Conservation (phyloP, 2,888 invertebrate genomes). For the Erebia aethiops region DNA sequence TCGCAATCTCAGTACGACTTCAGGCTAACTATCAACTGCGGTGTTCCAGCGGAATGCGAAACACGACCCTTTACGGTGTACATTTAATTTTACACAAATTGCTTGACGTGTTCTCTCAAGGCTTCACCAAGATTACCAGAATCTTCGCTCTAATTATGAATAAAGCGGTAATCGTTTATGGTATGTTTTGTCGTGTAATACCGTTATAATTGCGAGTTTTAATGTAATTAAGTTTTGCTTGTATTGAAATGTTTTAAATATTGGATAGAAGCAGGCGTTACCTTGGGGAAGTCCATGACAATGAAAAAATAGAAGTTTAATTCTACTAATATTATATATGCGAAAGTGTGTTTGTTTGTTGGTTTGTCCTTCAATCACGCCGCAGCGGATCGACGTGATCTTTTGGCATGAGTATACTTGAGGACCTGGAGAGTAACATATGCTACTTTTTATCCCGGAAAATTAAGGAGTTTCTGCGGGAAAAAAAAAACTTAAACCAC, state of each 20-base stretch:
- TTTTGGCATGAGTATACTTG: no score
- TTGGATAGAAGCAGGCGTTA: no score
- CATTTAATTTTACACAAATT: conserved; percentile 49
- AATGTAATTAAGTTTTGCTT: conserved; percentile 40
- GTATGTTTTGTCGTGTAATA: conserved; percentile 26
- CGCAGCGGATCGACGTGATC: no score
- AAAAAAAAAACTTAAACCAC: no score
- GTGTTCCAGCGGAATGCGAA: conserved; percentile 40
- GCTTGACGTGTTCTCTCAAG: conserved; percentile 43
- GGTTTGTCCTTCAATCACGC: no score
- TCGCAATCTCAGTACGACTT: background rate
- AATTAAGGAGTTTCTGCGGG: no score
- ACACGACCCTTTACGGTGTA: conserved; percentile 42
- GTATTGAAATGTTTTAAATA: conserved; percentile 11
- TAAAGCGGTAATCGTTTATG: conserved; percentile 36
- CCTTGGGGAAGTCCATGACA: no score
- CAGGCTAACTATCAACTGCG: conserved; percentile 21
- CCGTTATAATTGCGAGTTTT: conserved; percentile 23
- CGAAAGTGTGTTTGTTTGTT: no score
- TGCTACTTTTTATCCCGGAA: no score
- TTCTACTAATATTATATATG: no score
- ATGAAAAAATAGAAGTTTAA: no score
- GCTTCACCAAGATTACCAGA: conserved; percentile 42
- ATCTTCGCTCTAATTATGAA: conserved; percentile 43
- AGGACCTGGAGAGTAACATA: no score